Evolutionary conservation across 2,797 vertebrate genomes (phyloP).

Genomic region (Thamnophis elegans): DNA sequence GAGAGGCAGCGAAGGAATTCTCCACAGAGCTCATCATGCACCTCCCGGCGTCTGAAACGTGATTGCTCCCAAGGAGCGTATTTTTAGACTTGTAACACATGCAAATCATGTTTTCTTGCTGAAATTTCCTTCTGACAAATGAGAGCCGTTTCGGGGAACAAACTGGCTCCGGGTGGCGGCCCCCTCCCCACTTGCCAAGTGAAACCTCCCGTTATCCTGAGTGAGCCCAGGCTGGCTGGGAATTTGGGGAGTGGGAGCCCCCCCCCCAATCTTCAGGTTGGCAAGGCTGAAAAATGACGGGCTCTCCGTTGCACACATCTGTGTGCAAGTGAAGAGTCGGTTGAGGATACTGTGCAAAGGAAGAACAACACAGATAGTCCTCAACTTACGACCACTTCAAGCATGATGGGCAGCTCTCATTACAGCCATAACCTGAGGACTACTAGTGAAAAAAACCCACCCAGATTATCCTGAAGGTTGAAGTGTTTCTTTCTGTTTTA

Average conservation of each 20-base stretch:
- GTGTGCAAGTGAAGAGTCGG: neutral
- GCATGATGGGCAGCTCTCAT: neutral
- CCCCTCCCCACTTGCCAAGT: neutral
- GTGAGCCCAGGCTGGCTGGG: neutral
- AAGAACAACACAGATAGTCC: neutral
- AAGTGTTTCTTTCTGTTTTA: neutral
- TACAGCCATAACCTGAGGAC: neutral
- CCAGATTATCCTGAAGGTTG: neutral
- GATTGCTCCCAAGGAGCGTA: neutral
- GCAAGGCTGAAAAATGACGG: neutral
- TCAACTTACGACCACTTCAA: neutral
- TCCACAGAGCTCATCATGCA: neutral
- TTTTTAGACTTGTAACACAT: conserved; percentile 1
- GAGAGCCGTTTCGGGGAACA: neutral
- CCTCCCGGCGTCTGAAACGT: too few species aligned
- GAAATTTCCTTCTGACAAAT: neutral
- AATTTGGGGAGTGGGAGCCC: neutral
- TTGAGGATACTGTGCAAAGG: neutral
- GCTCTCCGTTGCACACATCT: neutral
- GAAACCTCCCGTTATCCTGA: neutral
- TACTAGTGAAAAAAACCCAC: neutral
- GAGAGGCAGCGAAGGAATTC: neutral
- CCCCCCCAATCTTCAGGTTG: neutral
- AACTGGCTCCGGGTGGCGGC: neutral
- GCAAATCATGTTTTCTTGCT: neutral